Percentiles rank a stretch among this genome's conserved stretches.
These are phyloP conservation scores for Drosophila subsilvestris DNA, from an alignment of 2,888 invertebrate genomes.

Conservation along the genomic window DNA sequence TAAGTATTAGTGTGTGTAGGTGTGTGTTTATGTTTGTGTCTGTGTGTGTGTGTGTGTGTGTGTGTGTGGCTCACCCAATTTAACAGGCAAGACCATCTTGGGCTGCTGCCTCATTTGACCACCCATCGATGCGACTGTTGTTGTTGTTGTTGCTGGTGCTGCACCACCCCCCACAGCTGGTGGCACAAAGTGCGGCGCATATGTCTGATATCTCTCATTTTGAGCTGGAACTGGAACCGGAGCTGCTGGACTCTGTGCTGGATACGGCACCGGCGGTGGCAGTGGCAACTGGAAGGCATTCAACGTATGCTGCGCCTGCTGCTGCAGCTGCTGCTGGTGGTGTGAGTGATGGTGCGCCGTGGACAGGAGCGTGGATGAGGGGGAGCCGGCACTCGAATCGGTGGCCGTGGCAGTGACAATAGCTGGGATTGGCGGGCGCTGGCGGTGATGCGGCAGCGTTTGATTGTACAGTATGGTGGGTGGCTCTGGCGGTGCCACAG, in stretches of 20 bases:
- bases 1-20: slow-evolving; percentile 30
- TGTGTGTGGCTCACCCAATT: slow-evolving; percentile 80
- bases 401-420: slow-evolving; percentile 59
- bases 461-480: slow-evolving; percentile 72
- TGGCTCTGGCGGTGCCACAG: slow-evolving; percentile 70
- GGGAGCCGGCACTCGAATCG: slow-evolving; percentile 15
- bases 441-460: slow-evolving; percentile 49
- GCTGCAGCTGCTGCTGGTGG: slow-evolving; percentile 57
- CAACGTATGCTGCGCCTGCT: slow-evolving; percentile 53
- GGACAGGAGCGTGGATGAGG: slow-evolving; percentile 28
- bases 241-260: slow-evolving; percentile 16
- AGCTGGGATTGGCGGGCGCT: slow-evolving; percentile 24
- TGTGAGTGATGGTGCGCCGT: slow-evolving; percentile 58
- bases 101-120: slow-evolving; percentile 67
- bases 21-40: slow-evolving; percentile 10
- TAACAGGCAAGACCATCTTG: slow-evolving; percentile 74
- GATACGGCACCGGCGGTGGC: slow-evolving; percentile 46
- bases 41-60: slow-evolving; percentile 13
- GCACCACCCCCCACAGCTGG: slow-evolving; percentile 52
- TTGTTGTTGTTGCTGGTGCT: slow-evolving; percentile 36
- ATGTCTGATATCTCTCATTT: slow-evolving; percentile 67
- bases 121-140: slow-evolving; percentile 30
- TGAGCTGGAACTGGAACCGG: slow-evolving; percentile 32
- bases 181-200: slow-evolving; percentile 65
- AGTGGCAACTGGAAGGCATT: slow-evolving; percentile 63